phyloP scores from a whole-genome alignment of 1,140 invertebrate genomes.

The Tribolium castaneum region DNA sequence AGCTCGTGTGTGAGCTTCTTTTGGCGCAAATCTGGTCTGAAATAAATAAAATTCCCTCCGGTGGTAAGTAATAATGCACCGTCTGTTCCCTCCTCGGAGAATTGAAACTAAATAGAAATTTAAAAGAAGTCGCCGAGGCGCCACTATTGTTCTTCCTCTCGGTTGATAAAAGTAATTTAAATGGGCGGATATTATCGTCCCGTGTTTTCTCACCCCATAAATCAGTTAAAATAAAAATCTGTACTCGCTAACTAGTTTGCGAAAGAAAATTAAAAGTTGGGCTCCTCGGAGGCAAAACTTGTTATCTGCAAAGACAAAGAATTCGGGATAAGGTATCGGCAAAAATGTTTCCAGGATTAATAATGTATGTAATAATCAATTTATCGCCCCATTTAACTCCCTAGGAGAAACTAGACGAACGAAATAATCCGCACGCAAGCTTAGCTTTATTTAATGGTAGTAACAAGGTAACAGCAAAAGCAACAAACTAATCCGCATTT shows the following conservation, averaged over 20 bases:
- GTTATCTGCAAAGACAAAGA: too few species aligned
- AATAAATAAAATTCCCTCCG: constrained; percentile 1
- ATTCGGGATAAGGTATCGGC: neutral
- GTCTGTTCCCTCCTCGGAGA: neutral
- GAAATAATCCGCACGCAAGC: constrained; percentile 26
- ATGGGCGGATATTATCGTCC: neutral
- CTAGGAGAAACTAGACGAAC: neutral
- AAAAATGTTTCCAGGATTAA: neutral
- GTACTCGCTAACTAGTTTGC: constrained; percentile 33
- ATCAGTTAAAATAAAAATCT: constrained; percentile 36
- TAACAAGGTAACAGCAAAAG: constrained; percentile 31
- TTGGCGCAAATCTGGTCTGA: neutral
- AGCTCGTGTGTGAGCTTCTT: neutral
- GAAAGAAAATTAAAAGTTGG: constrained; percentile 38
- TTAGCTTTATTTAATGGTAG: constrained; percentile 22
- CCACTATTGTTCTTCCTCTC: neutral
- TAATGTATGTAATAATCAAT: constrained; percentile 30
- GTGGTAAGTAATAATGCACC: constrained; percentile 1
- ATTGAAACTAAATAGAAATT: constrained; percentile 35
- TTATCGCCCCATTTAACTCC: constrained; percentile 23
- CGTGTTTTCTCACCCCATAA: neutral
- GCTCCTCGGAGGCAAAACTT: neutral
- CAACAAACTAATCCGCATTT: constrained; percentile 26
- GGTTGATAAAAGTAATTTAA: constrained; percentile 7
- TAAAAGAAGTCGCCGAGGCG: constrained; percentile 13